These are phyloP conservation scores for Heliornis fulica DNA, from an alignment of 2,113 vertebrate species.

Conservation along the genomic window DNA sequence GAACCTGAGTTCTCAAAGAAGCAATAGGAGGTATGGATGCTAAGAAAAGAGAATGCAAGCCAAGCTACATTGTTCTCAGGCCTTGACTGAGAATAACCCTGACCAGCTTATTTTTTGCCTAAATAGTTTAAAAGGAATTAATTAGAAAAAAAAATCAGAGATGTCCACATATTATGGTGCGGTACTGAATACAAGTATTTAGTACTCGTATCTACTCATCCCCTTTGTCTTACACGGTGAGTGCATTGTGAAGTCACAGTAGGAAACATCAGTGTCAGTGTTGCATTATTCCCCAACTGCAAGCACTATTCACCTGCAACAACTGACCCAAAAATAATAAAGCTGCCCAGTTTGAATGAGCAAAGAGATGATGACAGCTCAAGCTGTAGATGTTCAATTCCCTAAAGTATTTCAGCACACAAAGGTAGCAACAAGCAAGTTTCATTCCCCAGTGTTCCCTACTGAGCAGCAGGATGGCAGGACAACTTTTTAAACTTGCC, in stretches of 20 bases:
- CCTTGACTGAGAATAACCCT: background rate
- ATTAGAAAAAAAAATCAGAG: background rate
- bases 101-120: background rate
- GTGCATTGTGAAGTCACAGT: background rate
- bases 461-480: background rate
- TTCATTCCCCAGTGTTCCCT: background rate
- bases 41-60: background rate
- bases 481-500: background rate
- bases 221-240: background rate
- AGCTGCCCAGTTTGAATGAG: background rate
- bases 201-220: background rate
- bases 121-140: background rate
- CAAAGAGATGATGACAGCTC: background rate
- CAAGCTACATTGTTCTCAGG: background rate
- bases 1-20: background rate
- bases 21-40: background rate
- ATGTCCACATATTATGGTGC: background rate
- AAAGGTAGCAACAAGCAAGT: background rate
- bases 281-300: background rate
- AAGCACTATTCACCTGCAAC: background rate
- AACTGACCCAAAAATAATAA: background rate
- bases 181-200: background rate
- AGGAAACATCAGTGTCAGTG: accelerated
- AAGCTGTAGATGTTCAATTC: background rate
- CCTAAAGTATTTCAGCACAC: background rate